Percentiles rank a stretch among this genome's conserved stretches.
These are phyloP conservation scores for Malacoctenus gilli DNA, from an alignment of 2,797 vertebrate genomes.

Conservation along the genomic window DNA sequence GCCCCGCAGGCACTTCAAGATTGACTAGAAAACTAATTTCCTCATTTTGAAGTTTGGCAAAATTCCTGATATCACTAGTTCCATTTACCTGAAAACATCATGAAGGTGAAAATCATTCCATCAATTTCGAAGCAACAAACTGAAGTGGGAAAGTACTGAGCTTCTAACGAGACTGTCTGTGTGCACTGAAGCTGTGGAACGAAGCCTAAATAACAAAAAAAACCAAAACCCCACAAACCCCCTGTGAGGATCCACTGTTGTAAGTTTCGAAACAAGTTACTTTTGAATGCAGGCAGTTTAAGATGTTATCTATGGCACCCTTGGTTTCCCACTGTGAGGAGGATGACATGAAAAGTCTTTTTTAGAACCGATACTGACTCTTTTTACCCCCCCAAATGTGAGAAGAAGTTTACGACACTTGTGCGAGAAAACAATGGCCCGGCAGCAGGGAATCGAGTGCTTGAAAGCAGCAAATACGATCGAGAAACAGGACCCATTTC, in stretches of 20 bases:
- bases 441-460: conserved; percentile 3
- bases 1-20: not conserved
- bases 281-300: conserved; percentile 10
- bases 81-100: conserved; percentile 8
- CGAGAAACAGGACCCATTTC: conserved; percentile 12
- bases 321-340: conserved; percentile 12
- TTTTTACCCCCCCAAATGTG: conserved; percentile 11
- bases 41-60: not conserved
- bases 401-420: conserved; percentile 7
- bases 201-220: conserved; percentile 8
- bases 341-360: conserved; percentile 2
- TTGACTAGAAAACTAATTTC: conserved; percentile 4
- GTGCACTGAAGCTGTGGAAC: not conserved
- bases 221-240: too few relatives aligned
- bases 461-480: conserved; percentile 22
- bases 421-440: not conserved
- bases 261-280: not conserved
- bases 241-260: not conserved
- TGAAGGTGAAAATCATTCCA: not conserved
- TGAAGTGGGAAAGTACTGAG: not conserved
- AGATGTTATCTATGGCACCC: conserved; percentile 8
- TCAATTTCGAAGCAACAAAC: not conserved
- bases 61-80: conserved; percentile 7
- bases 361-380: conserved; percentile 2
- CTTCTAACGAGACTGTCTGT: conserved; percentile 1